A percentile compares a stretch with the other conserved stretches of the same genome.
Evolutionary conservation across 2,888 invertebrate species (phyloP).

Genomic region (Cybosia mesomella): DNA sequence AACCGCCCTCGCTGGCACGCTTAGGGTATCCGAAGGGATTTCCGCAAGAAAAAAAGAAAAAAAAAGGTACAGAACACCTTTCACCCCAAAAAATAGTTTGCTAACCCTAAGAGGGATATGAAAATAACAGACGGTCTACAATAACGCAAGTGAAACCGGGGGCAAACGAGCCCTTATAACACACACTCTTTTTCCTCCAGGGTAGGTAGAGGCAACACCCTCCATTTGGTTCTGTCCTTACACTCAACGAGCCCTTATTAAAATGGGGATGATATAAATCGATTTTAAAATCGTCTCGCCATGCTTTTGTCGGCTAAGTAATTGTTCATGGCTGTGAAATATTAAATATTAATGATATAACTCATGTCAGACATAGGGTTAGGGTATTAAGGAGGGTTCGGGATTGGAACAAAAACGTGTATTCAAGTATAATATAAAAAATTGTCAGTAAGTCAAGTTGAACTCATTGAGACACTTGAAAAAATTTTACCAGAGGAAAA

Average conservation of each 20-base stretch:
- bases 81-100: no score
- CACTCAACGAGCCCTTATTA: not conserved
- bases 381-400: not conserved
- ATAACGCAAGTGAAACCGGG: no score
- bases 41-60: no score
- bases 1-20: no score
- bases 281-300: conserved; percentile 31
- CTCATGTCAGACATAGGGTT: conserved; percentile 29
- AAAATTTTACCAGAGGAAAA: not conserved
- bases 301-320: conserved; percentile 29
- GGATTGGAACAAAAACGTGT: not conserved
- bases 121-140: no score
- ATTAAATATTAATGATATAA: conserved; percentile 45
- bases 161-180: not conserved
- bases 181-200: not conserved
- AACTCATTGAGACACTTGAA: not conserved
- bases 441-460: not conserved
- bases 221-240: not conserved
- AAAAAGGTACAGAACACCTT: no score
- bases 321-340: conserved; percentile 42
- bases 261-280: conserved; percentile 7
- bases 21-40: no score
- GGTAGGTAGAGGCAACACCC: not conserved
- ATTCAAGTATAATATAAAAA: not conserved
- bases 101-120: no score